A percentile compares a stretch with the other conserved stretches of the same genome.
Evolutionary conservation across 2,113 vertebrate genomes (phyloP).

Genomic region (Zeus faber): DNA sequence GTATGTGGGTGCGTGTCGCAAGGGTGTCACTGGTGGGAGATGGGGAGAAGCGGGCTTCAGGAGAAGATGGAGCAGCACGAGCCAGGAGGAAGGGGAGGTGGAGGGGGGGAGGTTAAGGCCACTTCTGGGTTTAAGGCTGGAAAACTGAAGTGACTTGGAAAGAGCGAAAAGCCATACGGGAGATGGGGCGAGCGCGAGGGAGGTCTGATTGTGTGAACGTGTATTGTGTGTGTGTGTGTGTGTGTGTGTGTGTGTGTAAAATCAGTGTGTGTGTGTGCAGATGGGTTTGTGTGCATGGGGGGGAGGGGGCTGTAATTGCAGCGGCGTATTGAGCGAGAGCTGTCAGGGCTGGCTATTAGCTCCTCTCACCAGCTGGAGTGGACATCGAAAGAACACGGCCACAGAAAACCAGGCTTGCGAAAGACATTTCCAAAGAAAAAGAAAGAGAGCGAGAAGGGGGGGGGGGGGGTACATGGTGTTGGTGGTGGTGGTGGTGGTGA

Average conservation of each 20-base stretch:
- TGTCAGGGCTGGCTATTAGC: slow-evolving; percentile 51
- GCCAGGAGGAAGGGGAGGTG: not conserved
- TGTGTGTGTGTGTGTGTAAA: too few relatives aligned
- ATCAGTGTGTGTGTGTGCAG: too few relatives aligned
- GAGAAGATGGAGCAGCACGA: not conserved
- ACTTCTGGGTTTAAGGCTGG: too few relatives aligned
- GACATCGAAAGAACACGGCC: slow-evolving; percentile 23
- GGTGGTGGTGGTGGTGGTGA: too few relatives aligned
- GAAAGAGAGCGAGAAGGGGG: too few relatives aligned
- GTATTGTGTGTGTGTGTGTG: too few relatives aligned
- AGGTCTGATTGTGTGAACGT: slow-evolving; percentile 33
- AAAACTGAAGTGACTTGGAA: slow-evolving; percentile 25
- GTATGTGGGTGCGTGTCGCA: too few relatives aligned
- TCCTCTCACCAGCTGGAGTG: slow-evolving; percentile 29
- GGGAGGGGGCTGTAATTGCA: slow-evolving; percentile 42
- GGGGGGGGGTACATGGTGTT: too few relatives aligned
- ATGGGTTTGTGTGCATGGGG: too few relatives aligned
- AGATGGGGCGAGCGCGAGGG: slow-evolving; percentile 4
- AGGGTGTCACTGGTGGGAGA: too few relatives aligned
- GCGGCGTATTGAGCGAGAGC: slow-evolving; percentile 41
- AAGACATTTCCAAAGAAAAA: slow-evolving; percentile 35
- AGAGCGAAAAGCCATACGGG: slow-evolving; percentile 13
- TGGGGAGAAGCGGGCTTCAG: not conserved
- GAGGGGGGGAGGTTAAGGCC: not conserved
- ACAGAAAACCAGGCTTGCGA: slow-evolving; percentile 29